Percentiles rank a stretch among this genome's conserved stretches.
phyloP scores from a whole-genome alignment of 2,113 vertebrate genomes.

The Catharus minimus region DNA sequence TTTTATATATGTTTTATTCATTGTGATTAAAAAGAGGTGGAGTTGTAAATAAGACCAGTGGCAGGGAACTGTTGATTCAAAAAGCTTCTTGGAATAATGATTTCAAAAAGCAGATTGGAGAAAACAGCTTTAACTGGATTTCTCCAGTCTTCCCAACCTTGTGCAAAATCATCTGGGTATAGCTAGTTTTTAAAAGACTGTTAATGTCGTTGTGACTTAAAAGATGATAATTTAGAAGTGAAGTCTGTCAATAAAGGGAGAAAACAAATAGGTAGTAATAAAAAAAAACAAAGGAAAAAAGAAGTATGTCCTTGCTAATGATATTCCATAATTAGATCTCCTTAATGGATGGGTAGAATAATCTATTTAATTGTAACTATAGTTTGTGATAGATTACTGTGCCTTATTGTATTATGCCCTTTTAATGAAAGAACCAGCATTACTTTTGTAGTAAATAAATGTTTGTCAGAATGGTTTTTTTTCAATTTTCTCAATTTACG shows the following conservation, averaged over 20 bases:
- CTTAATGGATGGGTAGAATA: conserved; percentile 17
- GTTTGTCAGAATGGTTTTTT: background rate
- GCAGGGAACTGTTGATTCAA: background rate
- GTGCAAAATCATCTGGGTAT: background rate
- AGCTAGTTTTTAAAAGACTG: background rate
- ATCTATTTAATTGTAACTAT: conserved; percentile 21
- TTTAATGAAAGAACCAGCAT: conserved; percentile 5
- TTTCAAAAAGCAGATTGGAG: background rate
- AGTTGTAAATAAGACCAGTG: background rate
- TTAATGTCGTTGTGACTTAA: background rate
- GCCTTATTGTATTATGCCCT: background rate
- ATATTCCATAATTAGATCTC: conserved; percentile 27
- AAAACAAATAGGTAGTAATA: background rate
- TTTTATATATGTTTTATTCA: background rate
- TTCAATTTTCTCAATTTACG: background rate
- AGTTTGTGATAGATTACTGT: background rate
- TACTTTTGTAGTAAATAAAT: background rate
- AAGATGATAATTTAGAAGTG: background rate
- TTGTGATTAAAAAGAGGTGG: background rate
- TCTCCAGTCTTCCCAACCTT: background rate
- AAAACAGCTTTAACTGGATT: background rate
- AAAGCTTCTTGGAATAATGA: background rate
- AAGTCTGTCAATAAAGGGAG: conserved; percentile 25
- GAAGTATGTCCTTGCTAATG: background rate
- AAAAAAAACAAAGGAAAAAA: background rate